Evolutionary conservation across 35 echinoderm and acorn worm species (phyloP).

Genomic region (Ophiothrix spiculata): DNA sequence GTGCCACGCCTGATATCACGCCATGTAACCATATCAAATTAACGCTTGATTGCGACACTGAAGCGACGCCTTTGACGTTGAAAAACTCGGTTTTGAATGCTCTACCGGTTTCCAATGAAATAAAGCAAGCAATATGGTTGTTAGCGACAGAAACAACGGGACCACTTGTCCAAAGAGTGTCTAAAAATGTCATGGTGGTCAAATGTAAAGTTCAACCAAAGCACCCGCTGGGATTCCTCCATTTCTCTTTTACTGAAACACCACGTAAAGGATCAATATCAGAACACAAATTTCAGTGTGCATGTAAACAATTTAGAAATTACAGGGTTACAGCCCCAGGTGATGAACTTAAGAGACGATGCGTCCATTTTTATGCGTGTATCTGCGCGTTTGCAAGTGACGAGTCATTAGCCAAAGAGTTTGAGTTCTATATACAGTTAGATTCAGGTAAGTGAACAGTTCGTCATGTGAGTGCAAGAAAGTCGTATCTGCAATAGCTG

Average conservation of each 20-base stretch:
- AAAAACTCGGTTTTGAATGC: slow-evolving; percentile 94
- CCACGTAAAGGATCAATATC: slow-evolving; percentile 53
- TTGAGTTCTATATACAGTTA: slow-evolving; percentile 87
- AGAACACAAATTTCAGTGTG: slow-evolving; percentile 83
- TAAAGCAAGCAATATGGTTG: slow-evolving; percentile 98
- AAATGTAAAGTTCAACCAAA: slow-evolving; percentile 95
- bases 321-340: slow-evolving; percentile 40
- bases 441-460: slow-evolving; percentile 50
- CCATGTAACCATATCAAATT: slow-evolving; percentile 74
- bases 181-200: slow-evolving; percentile 98
- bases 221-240: slow-evolving; percentile 85
- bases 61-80: slow-evolving; percentile 78
- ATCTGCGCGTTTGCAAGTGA: slow-evolving; percentile 99
- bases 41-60: slow-evolving; percentile 66
- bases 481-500: no score
- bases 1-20: not conserved
- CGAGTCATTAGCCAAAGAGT: slow-evolving; percentile 84
- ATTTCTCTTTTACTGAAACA: slow-evolving; percentile 82
- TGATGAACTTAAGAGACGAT: slow-evolving; percentile 79
- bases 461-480: no score
- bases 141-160: slow-evolving; percentile 96
- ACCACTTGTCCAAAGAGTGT: slow-evolving; percentile 89
- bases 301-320: slow-evolving; percentile 83
- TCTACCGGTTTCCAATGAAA: slow-evolving; percentile 92
- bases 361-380: slow-evolving; percentile 97